phyloP scores from a whole-genome alignment of 2,113 vertebrate species.

The Eulacestoma nigropectus region DNA sequence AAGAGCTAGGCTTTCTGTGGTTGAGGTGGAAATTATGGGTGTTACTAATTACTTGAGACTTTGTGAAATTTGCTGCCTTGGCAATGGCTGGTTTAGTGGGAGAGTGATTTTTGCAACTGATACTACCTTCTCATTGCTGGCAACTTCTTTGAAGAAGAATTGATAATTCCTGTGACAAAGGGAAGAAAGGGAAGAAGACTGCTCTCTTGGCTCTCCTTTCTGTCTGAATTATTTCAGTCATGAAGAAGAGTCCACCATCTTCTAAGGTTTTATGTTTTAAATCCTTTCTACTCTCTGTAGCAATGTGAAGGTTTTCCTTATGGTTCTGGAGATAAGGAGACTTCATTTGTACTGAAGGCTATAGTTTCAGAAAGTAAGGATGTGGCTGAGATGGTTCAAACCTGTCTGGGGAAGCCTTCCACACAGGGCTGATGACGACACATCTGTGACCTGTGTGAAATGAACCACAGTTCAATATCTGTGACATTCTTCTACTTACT shows the following conservation, averaged over 20 bases:
- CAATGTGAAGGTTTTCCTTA: background rate
- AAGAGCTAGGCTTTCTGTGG: background rate
- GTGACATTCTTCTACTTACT: background rate
- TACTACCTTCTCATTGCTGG: background rate
- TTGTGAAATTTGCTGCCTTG: background rate
- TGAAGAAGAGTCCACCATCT: background rate
- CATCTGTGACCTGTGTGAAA: background rate
- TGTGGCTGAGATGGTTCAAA: background rate
- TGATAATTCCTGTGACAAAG: background rate
- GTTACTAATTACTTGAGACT: background rate
- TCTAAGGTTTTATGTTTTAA: background rate
- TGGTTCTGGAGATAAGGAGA: background rate
- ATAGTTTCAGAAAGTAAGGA: background rate
- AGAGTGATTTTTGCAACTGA: background rate
- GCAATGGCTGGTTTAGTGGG: background rate
- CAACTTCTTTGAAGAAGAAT: background rate
- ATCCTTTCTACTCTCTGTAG: background rate
- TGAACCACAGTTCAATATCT: background rate
- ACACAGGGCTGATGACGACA: background rate
- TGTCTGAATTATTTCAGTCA: background rate
- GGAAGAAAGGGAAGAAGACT: background rate
- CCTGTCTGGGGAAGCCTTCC: background rate
- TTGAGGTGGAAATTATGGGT: background rate
- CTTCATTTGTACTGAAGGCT: background rate
- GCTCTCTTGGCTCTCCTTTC: background rate